These are phyloP conservation scores for Perognathus longimembris DNA, from an alignment of 2,113 vertebrate species.

Conservation along the genomic window DNA sequence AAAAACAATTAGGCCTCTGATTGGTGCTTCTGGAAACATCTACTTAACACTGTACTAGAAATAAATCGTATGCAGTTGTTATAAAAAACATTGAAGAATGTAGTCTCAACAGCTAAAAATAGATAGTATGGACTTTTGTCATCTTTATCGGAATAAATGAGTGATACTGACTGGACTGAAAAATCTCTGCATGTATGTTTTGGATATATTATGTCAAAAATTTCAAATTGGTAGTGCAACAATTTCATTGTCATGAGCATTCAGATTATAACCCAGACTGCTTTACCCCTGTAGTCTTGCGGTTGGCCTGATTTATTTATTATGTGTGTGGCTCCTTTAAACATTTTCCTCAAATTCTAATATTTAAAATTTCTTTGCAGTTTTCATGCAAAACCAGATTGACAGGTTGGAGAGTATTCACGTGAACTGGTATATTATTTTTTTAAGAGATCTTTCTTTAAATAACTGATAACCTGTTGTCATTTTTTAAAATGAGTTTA, in stretches of 20 bases:
- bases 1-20: no score
- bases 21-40: no score
- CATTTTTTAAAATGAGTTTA: neutral
- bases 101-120: neutral
- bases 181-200: neutral
- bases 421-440: neutral
- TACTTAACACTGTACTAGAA: neutral
- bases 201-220: neutral
- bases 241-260: neutral
- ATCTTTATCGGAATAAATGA: neutral
- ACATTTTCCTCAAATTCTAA: neutral
- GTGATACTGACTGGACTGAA: neutral
- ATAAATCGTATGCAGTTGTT: neutral
- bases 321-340: neutral
- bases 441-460: neutral
- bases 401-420: neutral
- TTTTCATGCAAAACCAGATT: constrained; percentile 14
- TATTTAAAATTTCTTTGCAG: neutral
- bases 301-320: neutral
- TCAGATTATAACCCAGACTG: neutral
- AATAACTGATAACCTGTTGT: neutral
- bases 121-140: neutral
- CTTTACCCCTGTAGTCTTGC: neutral
- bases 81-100: neutral
- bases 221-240: neutral